Evolutionary conservation across 2,888 invertebrate species (phyloP).

Genomic region (Nycteola revayana): DNA sequence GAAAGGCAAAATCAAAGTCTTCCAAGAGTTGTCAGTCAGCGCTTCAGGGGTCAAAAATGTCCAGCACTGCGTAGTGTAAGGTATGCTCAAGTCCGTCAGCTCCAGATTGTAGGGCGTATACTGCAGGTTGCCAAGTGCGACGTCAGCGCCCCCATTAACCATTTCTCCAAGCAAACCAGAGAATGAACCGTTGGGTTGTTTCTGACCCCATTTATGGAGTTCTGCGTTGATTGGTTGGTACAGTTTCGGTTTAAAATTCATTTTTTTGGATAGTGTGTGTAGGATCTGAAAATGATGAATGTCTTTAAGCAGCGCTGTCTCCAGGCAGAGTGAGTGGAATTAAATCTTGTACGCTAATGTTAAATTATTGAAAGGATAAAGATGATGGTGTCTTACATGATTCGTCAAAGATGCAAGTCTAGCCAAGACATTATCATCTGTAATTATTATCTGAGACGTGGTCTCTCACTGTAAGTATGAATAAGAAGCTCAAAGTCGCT

Average conservation of each 20-base stretch:
- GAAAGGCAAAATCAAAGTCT: slow-evolving; percentile 90
- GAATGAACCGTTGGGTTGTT: slow-evolving; percentile 83
- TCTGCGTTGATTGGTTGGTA: slow-evolving; percentile 85
- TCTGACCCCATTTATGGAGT: slow-evolving; percentile 86
- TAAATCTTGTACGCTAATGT: no score
- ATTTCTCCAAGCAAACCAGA: slow-evolving; percentile 89
- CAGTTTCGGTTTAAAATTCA: slow-evolving; percentile 87
- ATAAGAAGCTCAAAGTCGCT: no score
- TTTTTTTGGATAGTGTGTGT: slow-evolving; percentile 83
- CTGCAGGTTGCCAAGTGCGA: slow-evolving; percentile 90
- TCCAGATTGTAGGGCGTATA: slow-evolving; percentile 86
- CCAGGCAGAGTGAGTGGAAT: no score
- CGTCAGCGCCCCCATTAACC: slow-evolving; percentile 84
- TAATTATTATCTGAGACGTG: no score
- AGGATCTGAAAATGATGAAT: slow-evolving; percentile 86
- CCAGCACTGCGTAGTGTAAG: slow-evolving; percentile 91
- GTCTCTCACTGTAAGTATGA: no score
- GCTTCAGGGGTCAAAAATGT: slow-evolving; percentile 93
- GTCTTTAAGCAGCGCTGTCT: no score
- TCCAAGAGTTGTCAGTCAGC: slow-evolving; percentile 91
- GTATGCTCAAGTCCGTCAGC: slow-evolving; percentile 87
- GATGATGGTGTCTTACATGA: no score
- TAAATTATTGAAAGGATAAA: no score
- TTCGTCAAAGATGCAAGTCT: no score
- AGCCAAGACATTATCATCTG: no score